Evolutionary conservation across 2,888 invertebrate genomes (phyloP), one percentile per base, ranked within the genome.

Genomic region (Pelosia muscerda): DNA sequence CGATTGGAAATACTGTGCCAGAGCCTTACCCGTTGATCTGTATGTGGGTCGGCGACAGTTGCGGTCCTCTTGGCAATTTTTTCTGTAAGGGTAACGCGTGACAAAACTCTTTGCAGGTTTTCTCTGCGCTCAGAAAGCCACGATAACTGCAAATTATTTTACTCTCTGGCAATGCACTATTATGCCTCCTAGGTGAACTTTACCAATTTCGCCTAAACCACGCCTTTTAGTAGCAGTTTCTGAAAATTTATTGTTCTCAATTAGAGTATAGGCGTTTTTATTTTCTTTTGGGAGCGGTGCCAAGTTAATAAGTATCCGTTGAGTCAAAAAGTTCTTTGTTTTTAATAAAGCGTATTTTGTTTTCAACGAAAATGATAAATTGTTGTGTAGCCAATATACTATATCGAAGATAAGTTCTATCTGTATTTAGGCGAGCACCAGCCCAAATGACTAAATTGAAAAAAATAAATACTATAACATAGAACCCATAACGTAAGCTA

Each of bases 241-340:
- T 59, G 13, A 23, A 19, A 34, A 58, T 11, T 13, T 58, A 9
- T 23, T 34, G 22, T 23, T 23, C 23, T 34, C 59, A 23, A 59
- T 34, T 59, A 59, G 13, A 34, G 23, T 34, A 59, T 15, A 59
- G 59, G 34, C 58, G n/a, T n/a, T 49, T 49, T 49, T 49, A n/a
- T 49, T 49, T 58, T 59, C 8, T 59, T 55, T 55, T 34, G 23
- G 59, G 59, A 34, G 22, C 34, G 2, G 31, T 34, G 59, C 59
- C 59, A 59, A 59, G 8, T 15, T 59, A 23, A 59, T 34, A 23
- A 34, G 23, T 15, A 59, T 59, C 23, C 34, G 15, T 59, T 59
- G 59, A 59, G 49, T 15, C 15, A 34, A 59, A 34, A 59, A 34
- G 34, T 59, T 22, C 59, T 59, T 59, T 59, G 34, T 59, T 59